phyloP scores from a whole-genome alignment of 2,113 vertebrate genomes.

The Phocoena phocoena region DNA sequence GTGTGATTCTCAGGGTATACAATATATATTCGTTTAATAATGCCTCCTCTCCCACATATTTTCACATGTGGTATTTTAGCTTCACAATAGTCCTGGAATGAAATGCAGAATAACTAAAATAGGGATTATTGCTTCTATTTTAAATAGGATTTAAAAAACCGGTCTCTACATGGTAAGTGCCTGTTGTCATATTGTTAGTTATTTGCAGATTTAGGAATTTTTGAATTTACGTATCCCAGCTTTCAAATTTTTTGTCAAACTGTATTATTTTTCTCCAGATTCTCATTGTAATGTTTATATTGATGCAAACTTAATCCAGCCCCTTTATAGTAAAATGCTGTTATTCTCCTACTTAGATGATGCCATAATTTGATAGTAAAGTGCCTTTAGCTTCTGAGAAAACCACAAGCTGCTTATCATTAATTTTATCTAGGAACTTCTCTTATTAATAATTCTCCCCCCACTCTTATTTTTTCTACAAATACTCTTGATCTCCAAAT shows the following conservation, averaged over 20 bases:
- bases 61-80: not conserved
- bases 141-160: not conserved
- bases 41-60: not conserved
- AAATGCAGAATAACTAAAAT: not conserved
- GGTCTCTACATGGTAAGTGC: not conserved
- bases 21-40: not conserved
- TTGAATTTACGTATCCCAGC: not conserved
- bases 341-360: not conserved
- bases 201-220: not conserved
- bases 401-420: not conserved
- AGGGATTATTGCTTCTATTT: not conserved
- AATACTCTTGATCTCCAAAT: not conserved
- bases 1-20: not conserved
- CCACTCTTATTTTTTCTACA: not conserved
- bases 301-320: not conserved
- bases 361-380: not conserved
- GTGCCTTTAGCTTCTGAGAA: not conserved
- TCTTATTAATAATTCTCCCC: not conserved
- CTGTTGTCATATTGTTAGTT: not conserved
- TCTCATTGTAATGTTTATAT: not conserved
- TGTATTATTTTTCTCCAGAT: not conserved
- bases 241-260: not conserved
- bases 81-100: not conserved
- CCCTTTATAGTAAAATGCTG: not conserved
- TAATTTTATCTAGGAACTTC: not conserved